phyloP scores from a whole-genome alignment of 2,113 vertebrate genomes.

The Pollimyrus isidori region DNA sequence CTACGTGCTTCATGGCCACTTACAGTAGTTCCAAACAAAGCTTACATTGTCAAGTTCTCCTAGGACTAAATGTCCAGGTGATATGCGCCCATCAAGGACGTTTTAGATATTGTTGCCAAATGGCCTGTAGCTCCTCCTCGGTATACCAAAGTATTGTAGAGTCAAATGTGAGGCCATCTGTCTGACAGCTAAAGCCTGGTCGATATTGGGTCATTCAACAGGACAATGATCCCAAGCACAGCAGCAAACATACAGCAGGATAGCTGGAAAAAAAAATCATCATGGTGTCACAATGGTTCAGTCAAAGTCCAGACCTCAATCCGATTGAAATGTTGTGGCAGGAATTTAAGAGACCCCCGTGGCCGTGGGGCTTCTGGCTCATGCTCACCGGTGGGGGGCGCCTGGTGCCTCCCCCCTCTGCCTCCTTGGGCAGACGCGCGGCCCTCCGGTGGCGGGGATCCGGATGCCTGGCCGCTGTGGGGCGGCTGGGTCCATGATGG shows the following conservation, averaged over 20 bases:
- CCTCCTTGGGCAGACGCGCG: too few species aligned
- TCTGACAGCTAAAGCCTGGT: background rate
- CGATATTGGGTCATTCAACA: background rate
- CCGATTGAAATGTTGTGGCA: background rate
- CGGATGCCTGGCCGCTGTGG: too few species aligned
- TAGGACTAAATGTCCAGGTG: background rate
- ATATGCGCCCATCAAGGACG: background rate
- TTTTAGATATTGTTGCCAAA: background rate
- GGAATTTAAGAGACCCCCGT: background rate
- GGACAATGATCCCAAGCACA: background rate
- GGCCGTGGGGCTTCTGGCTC: too few species aligned
- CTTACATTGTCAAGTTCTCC: background rate
- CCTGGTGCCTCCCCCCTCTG: too few species aligned
- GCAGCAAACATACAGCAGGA: background rate
- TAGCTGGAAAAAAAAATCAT: background rate
- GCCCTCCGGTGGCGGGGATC: too few species aligned
- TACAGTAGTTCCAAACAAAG: too few species aligned
- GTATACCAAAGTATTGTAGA: background rate
- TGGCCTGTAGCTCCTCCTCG: background rate
- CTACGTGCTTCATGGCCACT: too few species aligned
- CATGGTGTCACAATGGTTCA: background rate
- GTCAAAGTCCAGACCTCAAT: background rate
- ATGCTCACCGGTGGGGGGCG: too few species aligned
- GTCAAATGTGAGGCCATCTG: background rate
- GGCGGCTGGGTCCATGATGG: too few species aligned